A percentile compares a stretch with the other conserved stretches of the same genome.
Conservation (phyloP, 1,140 invertebrate species). For the Drosophila orena region DNA sequence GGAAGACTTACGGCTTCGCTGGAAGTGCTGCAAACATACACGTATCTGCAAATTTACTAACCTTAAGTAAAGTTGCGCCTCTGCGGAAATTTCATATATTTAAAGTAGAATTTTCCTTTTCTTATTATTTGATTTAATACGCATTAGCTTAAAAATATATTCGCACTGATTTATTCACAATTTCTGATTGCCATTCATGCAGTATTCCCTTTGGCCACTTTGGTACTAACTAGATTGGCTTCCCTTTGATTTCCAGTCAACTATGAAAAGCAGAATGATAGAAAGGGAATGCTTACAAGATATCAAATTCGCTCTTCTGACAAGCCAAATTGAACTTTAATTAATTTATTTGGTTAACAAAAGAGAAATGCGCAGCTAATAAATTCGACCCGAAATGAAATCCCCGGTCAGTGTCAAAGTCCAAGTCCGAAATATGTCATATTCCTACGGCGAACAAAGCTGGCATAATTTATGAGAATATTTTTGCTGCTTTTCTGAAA, state of each 20-base stretch:
- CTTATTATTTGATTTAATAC: too few species aligned
- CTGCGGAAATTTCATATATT: not conserved
- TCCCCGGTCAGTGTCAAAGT: constrained; percentile 34
- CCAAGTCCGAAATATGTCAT: constrained; percentile 71
- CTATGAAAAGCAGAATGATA: constrained; percentile 11
- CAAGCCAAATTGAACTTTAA: constrained; percentile 72
- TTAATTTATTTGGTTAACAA: constrained; percentile 70
- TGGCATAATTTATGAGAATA: constrained; percentile 68
- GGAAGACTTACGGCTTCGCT: not conserved
- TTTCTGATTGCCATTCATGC: not conserved
- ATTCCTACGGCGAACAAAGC: constrained; percentile 60
- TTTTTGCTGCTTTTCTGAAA: constrained; percentile 19
- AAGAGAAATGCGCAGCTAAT: constrained; percentile 28
- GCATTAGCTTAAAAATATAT: too few species aligned
- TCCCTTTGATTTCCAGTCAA: constrained; percentile 36
- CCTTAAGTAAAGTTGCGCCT: too few species aligned
- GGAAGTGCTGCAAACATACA: not conserved
- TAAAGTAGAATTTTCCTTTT: too few species aligned
- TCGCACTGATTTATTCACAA: too few species aligned
- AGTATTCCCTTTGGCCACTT: constrained; percentile 2
- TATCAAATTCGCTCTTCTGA: constrained; percentile 69
- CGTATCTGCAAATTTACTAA: not conserved
- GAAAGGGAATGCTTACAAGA: constrained; percentile 20
- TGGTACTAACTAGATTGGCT: constrained; percentile 19
- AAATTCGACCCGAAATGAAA: constrained; percentile 39